Conservation (phyloP, 2,113 vertebrate species). For the Sphaerodactylus townsendi region DNA sequence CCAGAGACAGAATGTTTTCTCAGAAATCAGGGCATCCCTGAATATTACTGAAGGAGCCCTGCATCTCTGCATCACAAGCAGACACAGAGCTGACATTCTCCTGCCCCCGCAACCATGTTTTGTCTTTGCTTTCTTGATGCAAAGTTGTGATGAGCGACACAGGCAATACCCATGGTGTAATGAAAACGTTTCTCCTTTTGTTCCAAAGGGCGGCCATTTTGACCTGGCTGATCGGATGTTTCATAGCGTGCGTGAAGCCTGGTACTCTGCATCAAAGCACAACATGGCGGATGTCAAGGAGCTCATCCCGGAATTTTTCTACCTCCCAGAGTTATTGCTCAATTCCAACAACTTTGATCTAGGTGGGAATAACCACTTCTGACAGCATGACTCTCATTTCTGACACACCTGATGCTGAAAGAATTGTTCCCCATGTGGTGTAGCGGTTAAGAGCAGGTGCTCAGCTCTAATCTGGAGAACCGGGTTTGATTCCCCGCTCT, state of each 20-base stretch:
- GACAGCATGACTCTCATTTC: rapidly evolving
- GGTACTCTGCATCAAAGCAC: constrained; percentile 96
- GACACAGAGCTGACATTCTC: too few species aligned
- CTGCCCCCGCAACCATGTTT: too few species aligned
- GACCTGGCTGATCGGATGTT: constrained; percentile 99
- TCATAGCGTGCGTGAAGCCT: constrained; percentile 95
- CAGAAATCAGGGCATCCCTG: too few species aligned
- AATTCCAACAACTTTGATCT: constrained; percentile 99
- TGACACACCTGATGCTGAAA: rapidly evolving
- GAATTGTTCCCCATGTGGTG: too few species aligned
- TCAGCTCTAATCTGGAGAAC: too few species aligned
- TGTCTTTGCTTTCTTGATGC: neutral
- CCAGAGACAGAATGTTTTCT: too few species aligned
- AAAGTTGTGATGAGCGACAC: neutral
- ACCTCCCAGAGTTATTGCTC: constrained; percentile 94
- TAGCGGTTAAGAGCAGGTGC: too few species aligned
- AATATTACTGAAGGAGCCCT: too few species aligned
- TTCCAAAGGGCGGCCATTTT: constrained; percentile 91
- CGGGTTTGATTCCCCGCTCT: too few species aligned
- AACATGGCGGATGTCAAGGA: constrained; percentile 99
- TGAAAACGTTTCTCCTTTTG: neutral
- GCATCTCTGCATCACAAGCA: too few species aligned
- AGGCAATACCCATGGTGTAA: rapidly evolving
- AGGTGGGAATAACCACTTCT: constrained; percentile 70
- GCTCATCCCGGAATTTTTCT: constrained; percentile 98